These are phyloP conservation scores for Tyto alba DNA, from an alignment of 2,113 vertebrate genomes.

Conservation along the genomic window DNA sequence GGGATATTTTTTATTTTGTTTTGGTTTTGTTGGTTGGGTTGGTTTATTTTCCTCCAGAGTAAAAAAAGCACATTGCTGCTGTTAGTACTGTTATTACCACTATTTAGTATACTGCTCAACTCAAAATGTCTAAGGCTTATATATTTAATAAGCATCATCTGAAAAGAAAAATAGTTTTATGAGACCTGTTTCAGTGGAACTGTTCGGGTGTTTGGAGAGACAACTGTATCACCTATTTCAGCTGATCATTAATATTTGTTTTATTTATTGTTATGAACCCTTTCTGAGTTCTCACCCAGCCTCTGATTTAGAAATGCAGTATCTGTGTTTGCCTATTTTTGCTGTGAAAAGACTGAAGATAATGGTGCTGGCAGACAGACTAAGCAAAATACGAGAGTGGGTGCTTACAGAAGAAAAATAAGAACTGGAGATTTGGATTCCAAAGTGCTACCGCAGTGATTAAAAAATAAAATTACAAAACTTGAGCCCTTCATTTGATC, in stretches of 20 bases:
- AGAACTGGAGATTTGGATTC: background rate
- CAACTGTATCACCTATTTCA: background rate
- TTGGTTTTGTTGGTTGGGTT: background rate
- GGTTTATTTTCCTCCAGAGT: background rate
- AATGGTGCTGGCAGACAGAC: background rate
- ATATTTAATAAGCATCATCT: background rate
- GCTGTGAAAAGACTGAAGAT: background rate
- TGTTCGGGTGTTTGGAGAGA: background rate
- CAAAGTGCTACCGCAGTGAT: background rate
- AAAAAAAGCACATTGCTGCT: background rate
- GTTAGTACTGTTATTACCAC: background rate
- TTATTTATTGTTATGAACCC: background rate
- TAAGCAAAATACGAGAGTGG: background rate
- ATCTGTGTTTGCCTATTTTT: background rate
- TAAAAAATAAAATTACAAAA: slow-evolving; percentile 19
- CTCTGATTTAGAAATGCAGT: background rate
- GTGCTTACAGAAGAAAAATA: background rate
- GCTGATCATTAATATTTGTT: background rate
- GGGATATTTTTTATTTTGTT: background rate
- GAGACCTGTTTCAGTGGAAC: background rate
- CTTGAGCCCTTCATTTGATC: slow-evolving; percentile 21
- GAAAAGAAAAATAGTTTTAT: background rate
- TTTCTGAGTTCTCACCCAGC: background rate
- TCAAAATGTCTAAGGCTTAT: background rate
- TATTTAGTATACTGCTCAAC: background rate